phyloP scores from a whole-genome alignment of 2,797 vertebrate species.

The Paratrypauchen microcephalus region DNA sequence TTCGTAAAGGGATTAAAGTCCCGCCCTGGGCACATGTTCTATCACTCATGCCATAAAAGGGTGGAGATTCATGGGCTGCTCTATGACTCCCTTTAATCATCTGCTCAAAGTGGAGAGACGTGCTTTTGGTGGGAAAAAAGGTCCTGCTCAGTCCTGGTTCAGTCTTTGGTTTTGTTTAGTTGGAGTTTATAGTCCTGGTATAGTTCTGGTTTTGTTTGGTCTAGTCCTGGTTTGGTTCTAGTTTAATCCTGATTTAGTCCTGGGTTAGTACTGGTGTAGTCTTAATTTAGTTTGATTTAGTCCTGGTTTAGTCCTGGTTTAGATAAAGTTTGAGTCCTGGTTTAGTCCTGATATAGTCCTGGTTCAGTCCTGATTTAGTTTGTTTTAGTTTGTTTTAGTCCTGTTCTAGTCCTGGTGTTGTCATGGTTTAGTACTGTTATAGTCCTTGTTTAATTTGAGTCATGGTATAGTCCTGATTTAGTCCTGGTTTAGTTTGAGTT shows the following conservation, averaged over 20 bases:
- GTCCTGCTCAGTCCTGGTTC: background rate
- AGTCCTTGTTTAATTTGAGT: too few species aligned
- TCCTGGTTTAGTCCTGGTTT: background rate
- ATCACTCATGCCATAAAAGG: background rate
- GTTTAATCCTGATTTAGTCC: background rate
- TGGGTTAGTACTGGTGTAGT: background rate
- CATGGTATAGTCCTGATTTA: too few species aligned
- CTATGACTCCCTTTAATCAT: background rate
- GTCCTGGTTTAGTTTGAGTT: too few species aligned
- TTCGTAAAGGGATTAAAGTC: conserved; percentile 12
- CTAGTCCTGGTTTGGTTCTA: background rate
- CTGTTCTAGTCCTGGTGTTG: too few species aligned
- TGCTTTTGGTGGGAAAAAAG: background rate
- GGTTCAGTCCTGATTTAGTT: too few species aligned
- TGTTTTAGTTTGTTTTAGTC: too few species aligned
- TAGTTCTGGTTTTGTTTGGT: background rate
- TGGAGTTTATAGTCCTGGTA: background rate
- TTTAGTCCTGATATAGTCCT: too few species aligned
- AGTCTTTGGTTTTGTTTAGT: background rate
- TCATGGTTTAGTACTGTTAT: too few species aligned
- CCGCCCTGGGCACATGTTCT: background rate
- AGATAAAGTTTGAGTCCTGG: too few species aligned
- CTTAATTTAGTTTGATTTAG: background rate
- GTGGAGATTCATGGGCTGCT: conserved; percentile 1
- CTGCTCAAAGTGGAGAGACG: background rate